Base-by-base conservation (phyloP, 1,140 invertebrate genomes). In the Aethina tumida region DNA sequence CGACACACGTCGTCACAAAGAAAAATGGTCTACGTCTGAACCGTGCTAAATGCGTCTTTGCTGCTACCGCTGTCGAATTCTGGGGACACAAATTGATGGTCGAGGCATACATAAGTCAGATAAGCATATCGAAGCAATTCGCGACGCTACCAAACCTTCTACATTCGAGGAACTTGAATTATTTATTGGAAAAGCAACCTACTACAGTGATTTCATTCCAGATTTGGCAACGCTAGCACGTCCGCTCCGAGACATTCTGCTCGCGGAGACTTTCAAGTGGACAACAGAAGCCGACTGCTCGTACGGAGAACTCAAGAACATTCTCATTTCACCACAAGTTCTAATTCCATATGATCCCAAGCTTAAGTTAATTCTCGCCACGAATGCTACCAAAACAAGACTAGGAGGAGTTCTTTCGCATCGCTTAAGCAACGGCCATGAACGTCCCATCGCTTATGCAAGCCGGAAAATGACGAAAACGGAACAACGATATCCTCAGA, bases 401-500 rank as follows among this genome's bases (percentile, higher is more conserved):
- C 34, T 44, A 20, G 38, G 19, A n/a, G 41, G 35, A 6, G 41
- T 47, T 7, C 10, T 52, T 1, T 53, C 52, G 5, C 67, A 73
- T 35, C 36, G 30, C 13, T 19, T 52, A 18, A 6, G 38, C 20
- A 45, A 63, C 45, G 53, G 47, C 13, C 13, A 22, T 1, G 59
- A 51, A 18, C 33, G 39, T 5, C 55, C 47, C 6, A 49, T 56
- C 36, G 50, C 47, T 5, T 63, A 50, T 33, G 53, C 51, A 0
- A 66, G 63, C 14, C 49, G 62, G 20, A 47, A 58, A 2, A 49
- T 69, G 3, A 44, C 32, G 9, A 18, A 37, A 1, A 46, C 56
- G 2, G 60, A 70, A 35, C 35, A 41, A 20, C 57, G 61, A 20
- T 71, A 69, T 39, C 41, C 54, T 1, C 62, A 70, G 41, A 63